Evolutionary conservation across 2,888 invertebrate genomes (phyloP), one percentile per base, ranked within the genome.

Genomic region (Scaeva pyrastri): DNA sequence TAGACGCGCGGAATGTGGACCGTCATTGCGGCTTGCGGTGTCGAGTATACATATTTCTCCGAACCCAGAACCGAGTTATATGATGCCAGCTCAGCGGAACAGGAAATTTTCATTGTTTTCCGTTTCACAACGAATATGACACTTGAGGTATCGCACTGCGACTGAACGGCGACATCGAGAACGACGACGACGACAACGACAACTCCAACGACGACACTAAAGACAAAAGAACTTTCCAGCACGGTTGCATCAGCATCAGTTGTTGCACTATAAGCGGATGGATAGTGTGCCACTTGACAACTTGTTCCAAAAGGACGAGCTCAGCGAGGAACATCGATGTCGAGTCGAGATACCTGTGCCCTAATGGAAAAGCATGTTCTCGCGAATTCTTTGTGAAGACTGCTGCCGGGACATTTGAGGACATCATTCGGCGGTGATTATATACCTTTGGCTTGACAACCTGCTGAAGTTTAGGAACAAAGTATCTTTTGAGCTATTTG

Each of bases 41-140:
- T 11, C 10, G 26, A 26, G 26, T 36, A 58, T 11, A 16, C 10
- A 31, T 31, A 31, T 31, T 31, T 8, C 31, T 31, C 31, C 19
- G 19, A 16, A 36, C 11, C n/a, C n/a, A 3, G 10, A 21, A 21
- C 3, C 23, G 5, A 5, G 12, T 7, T 43, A 23, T 43, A 76
- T 62, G 41, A 52, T 70, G 81, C 81, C 45, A 73, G 71, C 55
- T 81, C 70, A 86, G 86, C 86, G 82, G 86, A 82, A 82, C 64
- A 86, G 77, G 77, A 78, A 78, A 82, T 77, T 86, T 82, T 70
- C 82, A 82, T 82, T 82, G 82, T 82, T 85, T 81, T 68, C 70
- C 75, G 75, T 80, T 81, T 41, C 85, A 78, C 77, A 82, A 77
- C 81, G 77, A 77, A 73, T 73, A 74, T 75, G 73, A 70, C 81